A percentile compares a stretch with the other conserved stretches of the same genome.
These are phyloP conservation scores for Rattus rattus DNA, from an alignment of 2,113 vertebrate genomes.

Conservation along the genomic window DNA sequence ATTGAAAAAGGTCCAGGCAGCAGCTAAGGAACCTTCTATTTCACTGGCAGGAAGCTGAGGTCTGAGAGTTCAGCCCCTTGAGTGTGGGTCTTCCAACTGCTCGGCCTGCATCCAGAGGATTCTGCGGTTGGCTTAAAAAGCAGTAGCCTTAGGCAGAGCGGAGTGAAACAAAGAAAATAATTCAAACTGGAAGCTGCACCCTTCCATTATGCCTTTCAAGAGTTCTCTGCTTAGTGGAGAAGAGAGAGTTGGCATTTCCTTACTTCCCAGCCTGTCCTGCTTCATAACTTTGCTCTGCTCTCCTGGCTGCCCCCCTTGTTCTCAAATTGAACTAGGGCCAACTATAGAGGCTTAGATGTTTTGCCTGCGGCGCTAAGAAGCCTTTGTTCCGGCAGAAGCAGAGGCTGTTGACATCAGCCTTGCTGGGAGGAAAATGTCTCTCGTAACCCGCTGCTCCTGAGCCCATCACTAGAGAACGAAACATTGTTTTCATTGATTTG, in stretches of 20 bases:
- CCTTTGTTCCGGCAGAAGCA: constrained; percentile 73
- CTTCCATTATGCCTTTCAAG: constrained; percentile 46
- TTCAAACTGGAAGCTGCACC: constrained; percentile 62
- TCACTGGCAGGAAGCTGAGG: not conserved
- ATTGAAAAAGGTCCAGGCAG: not conserved
- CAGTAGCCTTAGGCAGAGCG: constrained; percentile 59
- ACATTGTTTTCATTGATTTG: constrained; percentile 66
- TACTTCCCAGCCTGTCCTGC: not conserved
- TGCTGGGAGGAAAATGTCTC: constrained; percentile 53
- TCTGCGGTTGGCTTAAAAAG: constrained; percentile 50
- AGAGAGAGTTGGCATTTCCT: constrained; percentile 56
- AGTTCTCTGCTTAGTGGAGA: constrained; percentile 55
- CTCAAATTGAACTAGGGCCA: constrained; percentile 55
- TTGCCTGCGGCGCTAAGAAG: constrained; percentile 54
- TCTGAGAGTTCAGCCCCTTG: not conserved
- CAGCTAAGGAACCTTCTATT: not conserved
- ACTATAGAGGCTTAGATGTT: constrained; percentile 46
- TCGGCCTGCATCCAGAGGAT: not conserved
- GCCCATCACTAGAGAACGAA: constrained; percentile 58
- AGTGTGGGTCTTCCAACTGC: not conserved
- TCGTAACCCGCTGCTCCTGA: not conserved
- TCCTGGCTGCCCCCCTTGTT: not conserved
- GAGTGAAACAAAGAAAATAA: constrained; percentile 72
- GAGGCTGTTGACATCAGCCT: constrained; percentile 59
- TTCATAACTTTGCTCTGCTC: constrained; percentile 54